These are phyloP conservation scores for Thomomys bottae DNA, from an alignment of 2,113 vertebrate species.

Conservation along the genomic window DNA sequence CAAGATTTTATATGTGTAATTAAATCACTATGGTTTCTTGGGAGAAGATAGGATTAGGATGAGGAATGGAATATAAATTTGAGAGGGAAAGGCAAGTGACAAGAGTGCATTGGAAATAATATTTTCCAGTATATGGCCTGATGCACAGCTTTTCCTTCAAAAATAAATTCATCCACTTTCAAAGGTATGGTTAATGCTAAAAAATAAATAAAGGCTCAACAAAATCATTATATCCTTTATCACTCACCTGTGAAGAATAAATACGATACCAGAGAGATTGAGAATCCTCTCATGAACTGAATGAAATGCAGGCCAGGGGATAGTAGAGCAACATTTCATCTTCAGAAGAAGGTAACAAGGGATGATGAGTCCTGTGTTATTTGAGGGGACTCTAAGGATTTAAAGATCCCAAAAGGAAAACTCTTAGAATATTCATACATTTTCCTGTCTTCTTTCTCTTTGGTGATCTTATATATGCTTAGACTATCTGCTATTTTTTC, in stretches of 20 bases:
- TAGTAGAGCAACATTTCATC: neutral
- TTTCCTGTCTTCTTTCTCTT: neutral
- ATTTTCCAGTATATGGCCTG: neutral
- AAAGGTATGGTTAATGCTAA: slow-evolving; percentile 13
- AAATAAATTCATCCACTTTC: neutral
- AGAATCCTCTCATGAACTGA: neutral
- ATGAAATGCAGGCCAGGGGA: neutral
- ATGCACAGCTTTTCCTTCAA: neutral
- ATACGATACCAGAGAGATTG: neutral
- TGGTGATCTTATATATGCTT: neutral
- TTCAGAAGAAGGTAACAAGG: neutral
- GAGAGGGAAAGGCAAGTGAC: neutral
- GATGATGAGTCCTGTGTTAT: neutral
- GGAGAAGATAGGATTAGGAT: neutral
- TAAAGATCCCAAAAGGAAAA: neutral
- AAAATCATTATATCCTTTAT: neutral
- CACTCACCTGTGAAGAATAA: neutral
- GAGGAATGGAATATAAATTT: neutral
- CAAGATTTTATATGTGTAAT: neutral
- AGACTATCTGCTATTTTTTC: neutral
- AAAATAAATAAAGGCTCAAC: neutral
- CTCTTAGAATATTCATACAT: neutral
- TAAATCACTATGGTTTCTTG: neutral
- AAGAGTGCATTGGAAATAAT: neutral
- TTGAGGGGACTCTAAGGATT: neutral